Evolutionary conservation across 1,140 invertebrate genomes (phyloP).

Genomic region (Sweltsa coloradensis): DNA sequence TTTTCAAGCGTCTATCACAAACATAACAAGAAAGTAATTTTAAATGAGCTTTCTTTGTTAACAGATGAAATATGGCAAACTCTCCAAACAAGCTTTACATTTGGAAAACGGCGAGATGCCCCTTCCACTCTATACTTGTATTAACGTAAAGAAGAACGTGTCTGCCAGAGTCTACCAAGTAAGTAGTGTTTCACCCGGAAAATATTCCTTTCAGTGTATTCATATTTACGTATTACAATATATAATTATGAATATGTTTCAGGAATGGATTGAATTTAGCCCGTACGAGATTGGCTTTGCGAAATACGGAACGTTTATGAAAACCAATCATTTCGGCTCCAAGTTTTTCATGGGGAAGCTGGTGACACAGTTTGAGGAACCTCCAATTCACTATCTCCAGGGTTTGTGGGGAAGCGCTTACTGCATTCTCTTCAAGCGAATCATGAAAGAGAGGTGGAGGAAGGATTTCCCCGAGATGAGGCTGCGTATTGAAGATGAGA

Average conservation of each 20-base stretch:
- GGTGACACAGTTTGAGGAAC: constrained; percentile 30
- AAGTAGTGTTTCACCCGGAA: no score
- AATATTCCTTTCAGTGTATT: not conserved
- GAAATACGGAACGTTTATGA: constrained; percentile 38
- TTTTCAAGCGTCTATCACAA: no score
- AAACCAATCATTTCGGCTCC: constrained; percentile 31
- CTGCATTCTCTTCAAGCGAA: constrained; percentile 34
- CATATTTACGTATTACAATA: not conserved
- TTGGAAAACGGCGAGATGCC: constrained; percentile 28
- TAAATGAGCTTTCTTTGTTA: no score
- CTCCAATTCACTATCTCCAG: constrained; percentile 30
- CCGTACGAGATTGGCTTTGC: constrained; percentile 37
- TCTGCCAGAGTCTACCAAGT: constrained; percentile 35
- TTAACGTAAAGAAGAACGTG: constrained; percentile 36
- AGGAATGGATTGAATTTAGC: constrained; percentile 39
- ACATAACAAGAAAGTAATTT: no score
- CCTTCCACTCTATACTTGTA: constrained; percentile 35
- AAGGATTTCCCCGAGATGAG: constrained; percentile 29
- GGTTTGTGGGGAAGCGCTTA: constrained; percentile 40
- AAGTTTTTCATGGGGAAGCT: constrained; percentile 36
- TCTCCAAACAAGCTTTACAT: no score
- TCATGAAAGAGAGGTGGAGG: constrained; percentile 26
- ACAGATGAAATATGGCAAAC: no score
- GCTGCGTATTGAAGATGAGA: no score
- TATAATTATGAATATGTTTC: not conserved